These are phyloP conservation scores for Cladorhizidae sp. DNA, from an alignment of 37 sponge, comb jelly and placozoan genomes.

Conservation along the genomic window DNA sequence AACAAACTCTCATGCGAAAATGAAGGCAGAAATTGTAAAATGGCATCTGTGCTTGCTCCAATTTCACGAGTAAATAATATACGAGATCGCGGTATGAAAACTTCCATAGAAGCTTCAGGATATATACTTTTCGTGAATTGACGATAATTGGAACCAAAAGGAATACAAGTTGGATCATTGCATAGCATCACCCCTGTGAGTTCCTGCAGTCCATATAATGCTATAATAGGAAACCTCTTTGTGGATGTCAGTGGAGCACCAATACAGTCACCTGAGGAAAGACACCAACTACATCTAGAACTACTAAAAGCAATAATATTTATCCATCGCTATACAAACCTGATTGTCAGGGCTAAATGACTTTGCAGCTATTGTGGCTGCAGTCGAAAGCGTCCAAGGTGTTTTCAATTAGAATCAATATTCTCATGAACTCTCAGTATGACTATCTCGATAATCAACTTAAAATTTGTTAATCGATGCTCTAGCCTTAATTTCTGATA, in stretches of 20 bases:
- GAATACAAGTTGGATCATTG: neutral
- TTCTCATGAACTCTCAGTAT: too few species aligned
- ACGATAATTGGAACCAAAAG: neutral
- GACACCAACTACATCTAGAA: neutral
- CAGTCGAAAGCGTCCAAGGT: too few species aligned
- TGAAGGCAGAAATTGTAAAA: neutral
- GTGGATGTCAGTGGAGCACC: slow-evolving; percentile 11
- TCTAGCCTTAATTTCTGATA: too few species aligned
- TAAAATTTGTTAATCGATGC: too few species aligned
- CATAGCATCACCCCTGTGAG: neutral
- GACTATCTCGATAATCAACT: too few species aligned
- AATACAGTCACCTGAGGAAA: slow-evolving; percentile 8
- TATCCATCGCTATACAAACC: neutral
- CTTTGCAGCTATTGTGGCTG: too few species aligned
- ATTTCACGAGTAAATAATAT: neutral
- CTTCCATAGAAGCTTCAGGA: neutral
- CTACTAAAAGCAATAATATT: neutral
- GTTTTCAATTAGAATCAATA: too few species aligned
- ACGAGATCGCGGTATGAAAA: neutral
- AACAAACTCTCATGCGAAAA: neutral
- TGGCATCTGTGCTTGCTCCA: neutral
- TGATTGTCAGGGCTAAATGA: too few species aligned
- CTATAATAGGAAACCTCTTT: neutral
- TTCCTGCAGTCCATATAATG: neutral
- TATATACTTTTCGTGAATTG: neutral